Percentiles rank a stretch among this genome's conserved stretches.
These are phyloP conservation scores for Eustalomyia histrio DNA, from an alignment of 2,888 invertebrate genomes.

Conservation along the genomic window DNA sequence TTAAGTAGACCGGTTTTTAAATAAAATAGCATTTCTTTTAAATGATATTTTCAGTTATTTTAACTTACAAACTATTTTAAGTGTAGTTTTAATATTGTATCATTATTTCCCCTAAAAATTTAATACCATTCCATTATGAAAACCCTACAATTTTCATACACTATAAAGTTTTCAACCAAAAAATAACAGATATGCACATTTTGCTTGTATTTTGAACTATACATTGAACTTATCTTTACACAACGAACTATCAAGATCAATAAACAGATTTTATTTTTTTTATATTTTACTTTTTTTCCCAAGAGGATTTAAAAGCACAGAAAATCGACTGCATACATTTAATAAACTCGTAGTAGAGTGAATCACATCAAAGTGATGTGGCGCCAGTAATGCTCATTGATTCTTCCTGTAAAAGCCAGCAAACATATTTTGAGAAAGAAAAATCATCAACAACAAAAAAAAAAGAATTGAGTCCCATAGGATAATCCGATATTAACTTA, in stretches of 20 bases:
- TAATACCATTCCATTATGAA: too few species aligned
- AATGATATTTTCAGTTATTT: too few species aligned
- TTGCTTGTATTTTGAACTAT: background rate
- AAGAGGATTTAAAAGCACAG: conserved; percentile 19
- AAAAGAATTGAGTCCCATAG: conserved; percentile 43
- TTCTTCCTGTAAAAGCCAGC: conserved; percentile 5
- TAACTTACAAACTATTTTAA: too few species aligned
- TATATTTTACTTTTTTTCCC: conserved; percentile 20
- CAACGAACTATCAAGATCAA: conserved; percentile 44
- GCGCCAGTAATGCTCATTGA: conserved; percentile 54
- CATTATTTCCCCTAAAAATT: too few species aligned
- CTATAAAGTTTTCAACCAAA: too few species aligned
- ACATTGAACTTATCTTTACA: background rate
- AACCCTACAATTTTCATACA: too few species aligned
- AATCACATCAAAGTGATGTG: conserved; percentile 60
- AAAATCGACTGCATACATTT: conserved; percentile 8
- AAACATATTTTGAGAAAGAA: background rate
- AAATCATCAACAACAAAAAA: background rate
- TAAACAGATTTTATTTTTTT: conserved; percentile 36
- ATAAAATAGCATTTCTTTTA: too few species aligned
- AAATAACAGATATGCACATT: too few species aligned
- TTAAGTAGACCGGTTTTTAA: too few species aligned
- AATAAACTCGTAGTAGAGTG: conserved; percentile 24
- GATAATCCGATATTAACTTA: conserved; percentile 44
- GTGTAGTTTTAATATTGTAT: too few species aligned